Percentiles rank a stretch among this genome's conserved stretches.
Evolutionary conservation across 2,113 vertebrate species (phyloP).

Genomic region (Cynopterus brachyotis): DNA sequence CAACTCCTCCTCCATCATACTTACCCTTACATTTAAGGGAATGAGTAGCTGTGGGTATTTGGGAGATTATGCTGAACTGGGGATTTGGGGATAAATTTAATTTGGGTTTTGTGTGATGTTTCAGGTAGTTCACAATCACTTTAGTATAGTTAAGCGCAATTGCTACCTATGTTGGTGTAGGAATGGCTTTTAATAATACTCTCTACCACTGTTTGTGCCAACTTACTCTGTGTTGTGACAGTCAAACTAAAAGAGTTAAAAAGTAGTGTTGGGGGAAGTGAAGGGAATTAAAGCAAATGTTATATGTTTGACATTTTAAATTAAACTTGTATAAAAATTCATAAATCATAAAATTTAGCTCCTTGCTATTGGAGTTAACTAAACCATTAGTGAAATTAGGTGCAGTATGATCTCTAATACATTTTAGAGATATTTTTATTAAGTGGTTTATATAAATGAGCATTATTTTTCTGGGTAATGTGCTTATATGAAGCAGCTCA

Average conservation of each 20-base stretch:
- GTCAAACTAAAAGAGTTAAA: slow-evolving; percentile 3
- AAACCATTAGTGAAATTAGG: not conserved
- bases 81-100: not conserved
- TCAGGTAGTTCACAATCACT: not conserved
- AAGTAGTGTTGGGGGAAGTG: not conserved
- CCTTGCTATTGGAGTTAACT: not conserved
- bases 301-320: slow-evolving; percentile 39
- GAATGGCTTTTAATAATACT: slow-evolving; percentile 10
- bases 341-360: slow-evolving; percentile 25
- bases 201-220: not conserved
- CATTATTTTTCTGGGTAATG: slow-evolving; percentile 24
- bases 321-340: slow-evolving; percentile 20
- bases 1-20: not conserved
- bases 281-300: slow-evolving; percentile 12
- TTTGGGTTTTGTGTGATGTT: not conserved
- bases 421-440: slow-evolving; percentile 25
- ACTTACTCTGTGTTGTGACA: not conserved
- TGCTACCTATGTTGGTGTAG: not conserved
- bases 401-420: not conserved
- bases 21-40: not conserved
- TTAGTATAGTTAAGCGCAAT: not conserved
- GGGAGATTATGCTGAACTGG: not conserved
- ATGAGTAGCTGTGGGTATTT: not conserved
- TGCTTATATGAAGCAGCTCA: not conserved
- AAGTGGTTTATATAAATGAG: not conserved